A percentile compares a stretch with the other conserved stretches of the same genome.
Conservation (phyloP, 1,140 invertebrate genomes). For the Scaptomyza montana region DNA sequence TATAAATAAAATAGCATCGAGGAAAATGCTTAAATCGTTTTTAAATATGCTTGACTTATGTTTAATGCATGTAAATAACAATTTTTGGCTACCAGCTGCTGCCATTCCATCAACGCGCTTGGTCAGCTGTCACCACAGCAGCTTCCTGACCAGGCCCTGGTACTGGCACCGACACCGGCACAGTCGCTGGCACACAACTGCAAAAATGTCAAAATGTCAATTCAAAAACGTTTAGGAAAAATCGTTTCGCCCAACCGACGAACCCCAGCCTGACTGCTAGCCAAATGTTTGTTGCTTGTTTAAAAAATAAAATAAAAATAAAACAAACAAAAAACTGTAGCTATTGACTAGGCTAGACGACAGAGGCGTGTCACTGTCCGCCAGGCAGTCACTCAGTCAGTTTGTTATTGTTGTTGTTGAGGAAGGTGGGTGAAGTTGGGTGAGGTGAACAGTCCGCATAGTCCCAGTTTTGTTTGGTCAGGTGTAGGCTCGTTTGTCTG, state of each 20-base stretch:
- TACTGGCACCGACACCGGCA: no score
- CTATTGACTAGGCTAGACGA: slow-evolving; percentile 47
- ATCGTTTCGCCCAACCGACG: slow-evolving; percentile 28
- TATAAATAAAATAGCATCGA: no score
- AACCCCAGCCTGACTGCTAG: slow-evolving; percentile 11
- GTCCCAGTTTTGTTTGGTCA: slow-evolving; percentile 59
- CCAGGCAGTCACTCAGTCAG: slow-evolving; percentile 18
- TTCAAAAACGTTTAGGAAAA: slow-evolving; percentile 74
- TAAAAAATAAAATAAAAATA: slow-evolving; percentile 24
- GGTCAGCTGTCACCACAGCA: slow-evolving; percentile 68
- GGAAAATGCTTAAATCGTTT: slow-evolving; percentile 16
- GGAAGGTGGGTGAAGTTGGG: neutral
- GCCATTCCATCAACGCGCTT: slow-evolving; percentile 57
- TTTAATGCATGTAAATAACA: slow-evolving; percentile 44
- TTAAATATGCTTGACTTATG: slow-evolving; percentile 31
- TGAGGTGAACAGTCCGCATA: slow-evolving; percentile 3
- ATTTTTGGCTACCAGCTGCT: slow-evolving; percentile 38
- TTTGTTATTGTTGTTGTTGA: slow-evolving; percentile 17
- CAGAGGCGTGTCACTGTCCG: slow-evolving; percentile 9
- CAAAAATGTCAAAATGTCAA: slow-evolving; percentile 79
- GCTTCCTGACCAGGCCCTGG: slow-evolving; percentile 52
- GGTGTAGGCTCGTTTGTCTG: slow-evolving; percentile 77
- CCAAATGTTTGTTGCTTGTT: slow-evolving; percentile 57
- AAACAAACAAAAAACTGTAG: slow-evolving; percentile 43
- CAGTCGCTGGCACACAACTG: slow-evolving; percentile 25